Conservation (phyloP, 2,888 invertebrate species). For the Chymomyza caudatula region DNA sequence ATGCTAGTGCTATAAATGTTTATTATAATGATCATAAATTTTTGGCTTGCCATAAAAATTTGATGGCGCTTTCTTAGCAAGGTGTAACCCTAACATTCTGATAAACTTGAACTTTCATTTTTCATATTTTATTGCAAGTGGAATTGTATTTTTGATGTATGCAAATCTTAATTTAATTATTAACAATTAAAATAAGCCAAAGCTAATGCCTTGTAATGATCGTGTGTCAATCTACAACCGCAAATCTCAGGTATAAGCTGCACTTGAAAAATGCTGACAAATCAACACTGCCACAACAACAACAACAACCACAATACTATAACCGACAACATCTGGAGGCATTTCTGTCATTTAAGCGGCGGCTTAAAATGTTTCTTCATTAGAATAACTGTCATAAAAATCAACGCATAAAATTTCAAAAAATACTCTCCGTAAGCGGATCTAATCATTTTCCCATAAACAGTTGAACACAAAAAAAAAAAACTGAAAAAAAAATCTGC, state of each 20-base stretch:
- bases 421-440: slow-evolving; percentile 53
- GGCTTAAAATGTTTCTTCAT: slow-evolving; percentile 69
- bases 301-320: not conserved
- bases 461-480: slow-evolving; percentile 12
- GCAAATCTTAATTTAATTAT: slow-evolving; percentile 51
- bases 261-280: slow-evolving; percentile 65
- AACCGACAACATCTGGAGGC: slow-evolving; percentile 30
- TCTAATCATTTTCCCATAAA: slow-evolving; percentile 70
- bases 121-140: not conserved
- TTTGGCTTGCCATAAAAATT: not conserved
- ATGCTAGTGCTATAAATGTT: slow-evolving; percentile 44
- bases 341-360: slow-evolving; percentile 66
- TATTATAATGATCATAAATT: slow-evolving; percentile 32
- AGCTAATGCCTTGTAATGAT: slow-evolving; percentile 59
- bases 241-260: slow-evolving; percentile 55
- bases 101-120: not conserved
- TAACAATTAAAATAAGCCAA: slow-evolving; percentile 61
- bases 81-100: not conserved
- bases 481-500: slow-evolving; percentile 51
- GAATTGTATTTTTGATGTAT: slow-evolving; percentile 24
- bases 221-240: slow-evolving; percentile 42
- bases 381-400: slow-evolving; percentile 70
- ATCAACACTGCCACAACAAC: slow-evolving; percentile 42
- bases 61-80: not conserved
- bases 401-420: slow-evolving; percentile 65